Conservation (phyloP, 2,888 invertebrate species). For the Rosalia funebris region DNA sequence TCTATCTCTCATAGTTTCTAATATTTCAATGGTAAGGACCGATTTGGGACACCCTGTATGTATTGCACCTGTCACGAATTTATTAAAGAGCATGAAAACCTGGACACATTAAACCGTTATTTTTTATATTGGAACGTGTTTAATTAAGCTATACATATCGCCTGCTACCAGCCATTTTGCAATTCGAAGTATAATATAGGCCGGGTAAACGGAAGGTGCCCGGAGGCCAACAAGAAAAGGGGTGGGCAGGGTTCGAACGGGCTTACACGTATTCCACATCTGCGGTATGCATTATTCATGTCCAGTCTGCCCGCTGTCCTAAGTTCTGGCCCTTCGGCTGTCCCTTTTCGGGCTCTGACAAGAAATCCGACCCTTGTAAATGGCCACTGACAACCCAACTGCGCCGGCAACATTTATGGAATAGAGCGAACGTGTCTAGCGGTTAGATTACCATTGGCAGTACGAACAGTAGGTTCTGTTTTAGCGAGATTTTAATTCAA, state of each 20-base stretch:
- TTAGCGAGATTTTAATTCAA: background rate
- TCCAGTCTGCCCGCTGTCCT: slow-evolving; percentile 64
- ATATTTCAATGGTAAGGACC: too few relatives aligned
- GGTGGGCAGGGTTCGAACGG: slow-evolving; percentile 41
- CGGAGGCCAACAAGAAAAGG: slow-evolving; percentile 45
- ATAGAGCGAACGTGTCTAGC: slow-evolving; percentile 19
- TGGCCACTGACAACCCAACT: slow-evolving; percentile 52
- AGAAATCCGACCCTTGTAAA: slow-evolving; percentile 58
- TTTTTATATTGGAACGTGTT: background rate
- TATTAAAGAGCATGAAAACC: too few relatives aligned
- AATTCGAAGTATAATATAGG: slow-evolving; percentile 31
- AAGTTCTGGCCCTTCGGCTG: slow-evolving; percentile 48
- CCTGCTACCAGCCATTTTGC: slow-evolving; percentile 23
- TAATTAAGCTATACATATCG: slow-evolving; percentile 5
- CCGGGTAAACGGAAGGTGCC: slow-evolving; percentile 41
- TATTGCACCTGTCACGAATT: too few relatives aligned
- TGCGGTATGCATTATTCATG: slow-evolving; percentile 66
- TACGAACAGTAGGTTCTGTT: background rate
- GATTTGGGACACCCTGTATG: too few relatives aligned
- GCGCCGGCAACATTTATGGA: slow-evolving; percentile 26
- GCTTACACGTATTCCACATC: slow-evolving; percentile 65
- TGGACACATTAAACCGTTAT: background rate
- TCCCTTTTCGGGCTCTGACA: slow-evolving; percentile 45
- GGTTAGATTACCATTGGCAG: slow-evolving; percentile 11
- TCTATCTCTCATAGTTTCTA: too few relatives aligned